Percentiles rank a stretch among this genome's conserved stretches.
Conservation (phyloP, 2,888 invertebrate genomes). For the Agonopterix heracliana region DNA sequence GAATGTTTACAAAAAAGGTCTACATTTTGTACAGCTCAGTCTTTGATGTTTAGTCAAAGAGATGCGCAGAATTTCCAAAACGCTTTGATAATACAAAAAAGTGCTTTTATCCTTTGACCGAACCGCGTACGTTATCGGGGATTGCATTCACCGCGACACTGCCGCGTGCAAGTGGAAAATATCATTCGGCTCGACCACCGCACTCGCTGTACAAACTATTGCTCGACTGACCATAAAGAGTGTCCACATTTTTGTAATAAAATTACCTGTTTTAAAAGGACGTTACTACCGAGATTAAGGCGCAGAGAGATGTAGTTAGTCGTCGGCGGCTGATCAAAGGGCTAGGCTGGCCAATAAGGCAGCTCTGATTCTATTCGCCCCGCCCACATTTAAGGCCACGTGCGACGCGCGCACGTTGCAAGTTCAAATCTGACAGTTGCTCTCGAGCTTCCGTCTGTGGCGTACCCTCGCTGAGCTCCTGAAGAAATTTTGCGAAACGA, state of each 20-base stretch:
- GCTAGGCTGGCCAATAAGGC: slow-evolving; percentile 46
- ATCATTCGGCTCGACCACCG: slow-evolving; percentile 27
- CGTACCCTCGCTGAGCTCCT: slow-evolving; percentile 8
- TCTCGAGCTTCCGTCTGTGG: slow-evolving; percentile 27
- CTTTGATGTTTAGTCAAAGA: slow-evolving; percentile 48
- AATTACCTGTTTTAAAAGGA: slow-evolving; percentile 76
- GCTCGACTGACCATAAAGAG: slow-evolving; percentile 65
- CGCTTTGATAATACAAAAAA: slow-evolving; percentile 42
- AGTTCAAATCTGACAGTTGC: slow-evolving; percentile 52
- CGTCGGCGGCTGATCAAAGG: slow-evolving; percentile 71
- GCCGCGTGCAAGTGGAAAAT: slow-evolving; percentile 40
- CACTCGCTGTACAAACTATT: slow-evolving; percentile 38
- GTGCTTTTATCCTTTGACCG: slow-evolving; percentile 57
- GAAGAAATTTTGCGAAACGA: slow-evolving; percentile 24
- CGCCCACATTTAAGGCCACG: slow-evolving; percentile 62
- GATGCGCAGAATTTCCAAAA: slow-evolving; percentile 45
- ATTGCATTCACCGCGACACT: slow-evolving; percentile 51
- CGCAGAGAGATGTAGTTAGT: slow-evolving; percentile 71
- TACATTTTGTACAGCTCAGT: slow-evolving; percentile 16
- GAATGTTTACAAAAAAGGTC: slow-evolving; percentile 16
- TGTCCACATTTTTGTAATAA: slow-evolving; percentile 70
- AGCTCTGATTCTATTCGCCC: slow-evolving; percentile 31
- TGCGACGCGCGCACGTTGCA: slow-evolving; percentile 66
- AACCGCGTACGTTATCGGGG: slow-evolving; percentile 40
- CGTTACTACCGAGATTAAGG: slow-evolving; percentile 75